These are phyloP conservation scores for Dascillus cervinus DNA, from an alignment of 2,888 invertebrate genomes.

Conservation along the genomic window DNA sequence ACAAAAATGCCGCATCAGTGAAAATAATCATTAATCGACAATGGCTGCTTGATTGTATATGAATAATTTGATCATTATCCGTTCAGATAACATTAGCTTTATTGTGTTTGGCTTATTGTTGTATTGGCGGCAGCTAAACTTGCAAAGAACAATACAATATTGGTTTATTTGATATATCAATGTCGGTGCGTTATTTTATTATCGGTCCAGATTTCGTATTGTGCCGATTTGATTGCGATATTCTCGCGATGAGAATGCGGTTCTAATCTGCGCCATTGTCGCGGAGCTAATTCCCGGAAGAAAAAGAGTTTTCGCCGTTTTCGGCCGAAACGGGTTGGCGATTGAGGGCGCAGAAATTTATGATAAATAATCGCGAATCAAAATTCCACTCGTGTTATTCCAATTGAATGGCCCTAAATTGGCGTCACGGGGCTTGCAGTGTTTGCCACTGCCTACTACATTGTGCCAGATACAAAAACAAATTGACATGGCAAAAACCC, in stretches of 20 bases:
- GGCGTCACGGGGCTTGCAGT: slow-evolving; percentile 33
- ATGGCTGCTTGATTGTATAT: slow-evolving; percentile 18
- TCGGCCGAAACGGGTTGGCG: slow-evolving; percentile 10
- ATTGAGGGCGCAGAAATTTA: slow-evolving; percentile 27
- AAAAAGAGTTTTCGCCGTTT: no score
- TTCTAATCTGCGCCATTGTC: no score
- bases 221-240: not conserved
- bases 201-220: slow-evolving; percentile 1
- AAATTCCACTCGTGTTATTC: slow-evolving; percentile 38
- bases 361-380: slow-evolving; percentile 37
- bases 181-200: slow-evolving; percentile 5
- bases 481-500: slow-evolving; percentile 44
- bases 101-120: slow-evolving; percentile 27
- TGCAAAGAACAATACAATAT: slow-evolving; percentile 15
- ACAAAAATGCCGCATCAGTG: slow-evolving; percentile 18
- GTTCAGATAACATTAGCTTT: slow-evolving; percentile 31
- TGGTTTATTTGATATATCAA: slow-evolving; percentile 11
- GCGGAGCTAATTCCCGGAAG: no score
- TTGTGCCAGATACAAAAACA: slow-evolving; percentile 42
- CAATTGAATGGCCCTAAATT: slow-evolving; percentile 41
- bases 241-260: no score
- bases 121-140: slow-evolving; percentile 19
- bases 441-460: slow-evolving; percentile 39
- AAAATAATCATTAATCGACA: slow-evolving; percentile 17
- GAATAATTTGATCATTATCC: slow-evolving; percentile 31